Conservation (phyloP, 2,113 vertebrate species). For the Istiophorus platypterus region DNA sequence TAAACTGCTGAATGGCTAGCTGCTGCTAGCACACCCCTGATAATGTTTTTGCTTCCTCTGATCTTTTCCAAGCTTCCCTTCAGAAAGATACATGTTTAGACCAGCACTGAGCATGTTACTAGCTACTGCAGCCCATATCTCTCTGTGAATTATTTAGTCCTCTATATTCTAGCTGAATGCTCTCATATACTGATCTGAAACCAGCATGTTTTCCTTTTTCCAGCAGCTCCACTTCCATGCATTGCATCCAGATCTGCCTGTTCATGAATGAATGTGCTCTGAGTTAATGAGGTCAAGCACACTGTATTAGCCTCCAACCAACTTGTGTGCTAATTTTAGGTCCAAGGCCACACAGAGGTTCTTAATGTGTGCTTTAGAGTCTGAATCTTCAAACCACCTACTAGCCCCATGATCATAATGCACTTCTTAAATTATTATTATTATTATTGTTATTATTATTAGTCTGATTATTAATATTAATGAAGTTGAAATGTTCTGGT, state of each 20-base stretch:
- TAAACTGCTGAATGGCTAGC: constrained; percentile 8
- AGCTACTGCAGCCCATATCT: constrained; percentile 13
- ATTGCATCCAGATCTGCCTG: constrained; percentile 9
- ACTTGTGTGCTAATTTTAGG: constrained; percentile 65
- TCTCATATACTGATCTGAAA: constrained; percentile 41
- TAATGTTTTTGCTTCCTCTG: constrained; percentile 29
- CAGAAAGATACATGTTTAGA: constrained; percentile 41
- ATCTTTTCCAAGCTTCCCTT: constrained; percentile 22
- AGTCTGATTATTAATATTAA: too few relatives aligned
- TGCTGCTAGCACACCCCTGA: constrained; percentile 13
- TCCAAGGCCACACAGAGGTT: constrained; percentile 21
- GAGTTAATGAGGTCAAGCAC: constrained; percentile 77
- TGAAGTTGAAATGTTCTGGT: constrained; percentile 49
- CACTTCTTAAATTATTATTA: too few relatives aligned
- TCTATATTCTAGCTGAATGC: background rate
- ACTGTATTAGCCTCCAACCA: constrained; percentile 49
- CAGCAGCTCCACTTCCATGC: background rate
- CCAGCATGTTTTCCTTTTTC: constrained; percentile 4
- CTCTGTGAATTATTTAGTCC: constrained; percentile 35
- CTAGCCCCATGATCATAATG: too few relatives aligned
- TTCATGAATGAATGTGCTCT: constrained; percentile 48
- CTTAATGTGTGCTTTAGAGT: constrained; percentile 25
- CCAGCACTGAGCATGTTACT: constrained; percentile 19
- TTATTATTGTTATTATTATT: too few relatives aligned
- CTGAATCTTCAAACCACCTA: too few relatives aligned